These are phyloP conservation scores for Phorcus lineatus DNA, from an alignment of 2,888 invertebrate genomes.

Conservation along the genomic window DNA sequence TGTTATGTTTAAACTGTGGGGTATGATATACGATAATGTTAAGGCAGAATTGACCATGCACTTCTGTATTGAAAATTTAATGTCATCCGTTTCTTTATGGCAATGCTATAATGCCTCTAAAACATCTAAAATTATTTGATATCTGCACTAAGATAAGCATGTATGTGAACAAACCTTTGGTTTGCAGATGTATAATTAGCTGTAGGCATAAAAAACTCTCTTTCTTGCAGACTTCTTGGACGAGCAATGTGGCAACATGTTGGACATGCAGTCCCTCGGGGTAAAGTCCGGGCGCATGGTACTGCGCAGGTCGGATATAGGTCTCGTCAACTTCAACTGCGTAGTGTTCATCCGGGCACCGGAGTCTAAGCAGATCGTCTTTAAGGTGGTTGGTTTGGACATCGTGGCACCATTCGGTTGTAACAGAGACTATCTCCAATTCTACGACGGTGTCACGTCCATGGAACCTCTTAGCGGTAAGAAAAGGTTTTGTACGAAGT, in stretches of 20 bases:
- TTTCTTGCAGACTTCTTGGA: slow-evolving; percentile 20
- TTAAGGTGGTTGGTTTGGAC: slow-evolving; percentile 38
- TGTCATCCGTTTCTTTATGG: too few relatives aligned
- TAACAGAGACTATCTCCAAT: slow-evolving; percentile 33
- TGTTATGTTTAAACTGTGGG: too few relatives aligned
- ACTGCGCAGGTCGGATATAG: slow-evolving; percentile 17
- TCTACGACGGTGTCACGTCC: slow-evolving; percentile 32
- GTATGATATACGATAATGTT: too few relatives aligned
- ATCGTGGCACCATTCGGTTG: slow-evolving; percentile 41
- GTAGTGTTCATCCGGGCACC: slow-evolving; percentile 38
- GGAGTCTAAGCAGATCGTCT: slow-evolving; percentile 29
- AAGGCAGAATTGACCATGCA: too few relatives aligned
- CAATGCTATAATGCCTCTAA: too few relatives aligned
- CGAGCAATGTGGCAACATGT: slow-evolving; percentile 16
- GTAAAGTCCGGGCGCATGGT: slow-evolving; percentile 13
- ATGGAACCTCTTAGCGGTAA: slow-evolving; percentile 33
- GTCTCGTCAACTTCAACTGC: slow-evolving; percentile 31
- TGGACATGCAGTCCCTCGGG: neutral
- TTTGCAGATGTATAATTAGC: too few relatives aligned
- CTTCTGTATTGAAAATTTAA: too few relatives aligned
- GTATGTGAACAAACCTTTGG: too few relatives aligned
- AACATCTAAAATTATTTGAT: too few relatives aligned
- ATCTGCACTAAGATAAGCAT: too few relatives aligned
- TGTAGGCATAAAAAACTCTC: too few relatives aligned
- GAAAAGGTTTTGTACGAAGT: neutral